phyloP scores from a whole-genome alignment of 1,140 invertebrate genomes.

The Himalopsyche phryganea region DNA sequence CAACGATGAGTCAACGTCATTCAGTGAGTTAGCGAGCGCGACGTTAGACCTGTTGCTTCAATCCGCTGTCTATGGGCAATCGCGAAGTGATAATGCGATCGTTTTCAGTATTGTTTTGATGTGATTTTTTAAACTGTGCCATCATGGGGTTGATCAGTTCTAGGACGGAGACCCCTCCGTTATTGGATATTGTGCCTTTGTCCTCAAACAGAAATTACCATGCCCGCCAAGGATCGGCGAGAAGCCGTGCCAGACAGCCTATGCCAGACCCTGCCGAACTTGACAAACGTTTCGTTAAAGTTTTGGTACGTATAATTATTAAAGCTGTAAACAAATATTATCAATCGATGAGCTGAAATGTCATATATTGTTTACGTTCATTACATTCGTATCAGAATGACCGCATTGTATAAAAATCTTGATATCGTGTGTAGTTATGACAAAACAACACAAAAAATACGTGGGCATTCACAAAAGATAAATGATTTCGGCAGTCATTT shows the following conservation, averaged over 20 bases:
- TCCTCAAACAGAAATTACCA: constrained; percentile 52
- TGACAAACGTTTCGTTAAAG: constrained; percentile 90
- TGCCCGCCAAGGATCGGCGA: constrained; percentile 68
- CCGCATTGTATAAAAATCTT: too few relatives aligned
- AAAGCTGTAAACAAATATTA: background rate
- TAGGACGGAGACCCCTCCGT: constrained; percentile 44
- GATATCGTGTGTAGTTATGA: too few relatives aligned
- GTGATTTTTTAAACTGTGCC: constrained; percentile 12
- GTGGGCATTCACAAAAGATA: too few relatives aligned
- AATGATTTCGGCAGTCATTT: too few relatives aligned
- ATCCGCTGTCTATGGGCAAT: constrained; percentile 4
- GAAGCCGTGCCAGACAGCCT: constrained; percentile 73
- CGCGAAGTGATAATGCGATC: constrained; percentile 11
- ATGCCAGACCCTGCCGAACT: constrained; percentile 87
- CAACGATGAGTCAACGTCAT: constrained; percentile 23
- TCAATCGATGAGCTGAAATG: too few relatives aligned
- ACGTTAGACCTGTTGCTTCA: constrained; percentile 22
- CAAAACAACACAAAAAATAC: too few relatives aligned
- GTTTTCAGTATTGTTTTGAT: constrained; percentile 20
- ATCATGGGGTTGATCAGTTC: constrained; percentile 52
- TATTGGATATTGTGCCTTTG: constrained; percentile 47
- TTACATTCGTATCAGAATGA: too few relatives aligned
- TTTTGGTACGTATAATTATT: constrained; percentile 70
- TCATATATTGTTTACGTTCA: too few relatives aligned
- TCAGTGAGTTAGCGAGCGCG: constrained; percentile 1